phyloP scores from a whole-genome alignment of 2,888 invertebrate species.

The Prenolepis imparis region DNA sequence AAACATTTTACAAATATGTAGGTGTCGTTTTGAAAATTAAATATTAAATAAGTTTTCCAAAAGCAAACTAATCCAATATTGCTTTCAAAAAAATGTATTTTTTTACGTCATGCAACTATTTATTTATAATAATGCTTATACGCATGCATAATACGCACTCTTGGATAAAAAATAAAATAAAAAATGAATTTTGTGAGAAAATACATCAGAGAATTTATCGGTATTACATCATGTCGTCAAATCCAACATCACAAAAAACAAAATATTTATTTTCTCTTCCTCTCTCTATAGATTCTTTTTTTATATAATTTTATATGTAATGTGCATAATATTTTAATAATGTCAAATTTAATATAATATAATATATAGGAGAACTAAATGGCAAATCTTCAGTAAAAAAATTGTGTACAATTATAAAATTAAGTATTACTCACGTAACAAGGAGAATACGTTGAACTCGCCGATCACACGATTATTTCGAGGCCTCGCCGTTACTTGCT shows the following conservation, averaged over 20 bases:
- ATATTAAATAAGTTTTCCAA: not conserved
- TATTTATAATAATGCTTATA: not conserved
- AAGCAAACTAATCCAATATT: not conserved
- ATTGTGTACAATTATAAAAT: constrained; percentile 8
- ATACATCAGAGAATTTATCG: not conserved
- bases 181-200: not conserved
- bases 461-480: constrained; percentile 20
- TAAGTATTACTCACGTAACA: not conserved
- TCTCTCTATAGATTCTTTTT: not conserved
- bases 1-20: not conserved
- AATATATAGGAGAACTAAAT: not conserved
- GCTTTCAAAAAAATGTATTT: constrained; percentile 3
- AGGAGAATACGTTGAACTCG: constrained; percentile 33
- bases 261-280: not conserved
- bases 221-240: not conserved
- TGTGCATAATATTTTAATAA: not conserved
- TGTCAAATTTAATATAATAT: not conserved
- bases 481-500: constrained; percentile 15
- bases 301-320: not conserved
- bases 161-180: constrained; percentile 10
- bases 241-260: not conserved
- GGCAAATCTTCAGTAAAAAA: not conserved
- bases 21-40: not conserved
- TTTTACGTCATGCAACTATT: constrained; percentile 16
- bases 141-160: not conserved